These are phyloP conservation scores for Cataglyphis livida DNA, from an alignment of 2,888 invertebrate species.

Conservation along the genomic window DNA sequence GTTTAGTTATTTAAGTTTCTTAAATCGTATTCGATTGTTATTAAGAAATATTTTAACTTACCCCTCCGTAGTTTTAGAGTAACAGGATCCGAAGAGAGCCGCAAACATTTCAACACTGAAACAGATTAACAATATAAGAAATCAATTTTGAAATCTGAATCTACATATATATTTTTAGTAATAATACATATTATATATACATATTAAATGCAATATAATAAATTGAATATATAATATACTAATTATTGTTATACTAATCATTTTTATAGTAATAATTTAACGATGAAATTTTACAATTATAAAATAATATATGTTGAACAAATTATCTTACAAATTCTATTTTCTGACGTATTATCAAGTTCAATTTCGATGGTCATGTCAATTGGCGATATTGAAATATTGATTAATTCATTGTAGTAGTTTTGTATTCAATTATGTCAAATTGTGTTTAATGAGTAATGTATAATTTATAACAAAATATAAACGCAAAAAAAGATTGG, in stretches of 20 bases:
- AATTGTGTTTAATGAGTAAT: constrained; percentile 7
- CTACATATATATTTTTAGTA: not conserved
- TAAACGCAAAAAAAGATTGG: constrained; percentile 23
- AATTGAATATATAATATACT: not conserved
- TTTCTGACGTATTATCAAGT: constrained; percentile 75
- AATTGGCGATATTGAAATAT: constrained; percentile 10
- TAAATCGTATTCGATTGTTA: not conserved
- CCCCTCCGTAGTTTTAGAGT: constrained; percentile 96
- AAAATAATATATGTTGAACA: not conserved
- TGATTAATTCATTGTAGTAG: not conserved
- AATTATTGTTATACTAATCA: not conserved
- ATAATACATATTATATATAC: too few species aligned
- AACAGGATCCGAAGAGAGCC: constrained; percentile 95
- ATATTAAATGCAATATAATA: not conserved
- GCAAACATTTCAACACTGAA: constrained; percentile 97
- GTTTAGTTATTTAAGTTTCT: not conserved
- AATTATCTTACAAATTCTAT: constrained; percentile 75
- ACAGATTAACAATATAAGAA: constrained; percentile 81
- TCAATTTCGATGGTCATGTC: constrained; percentile 77
- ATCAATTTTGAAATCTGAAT: constrained; percentile 11
- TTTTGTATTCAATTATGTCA: constrained; percentile 18
- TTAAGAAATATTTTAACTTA: constrained; percentile 86
- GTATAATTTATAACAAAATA: constrained; percentile 31
- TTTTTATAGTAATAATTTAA: too few species aligned
- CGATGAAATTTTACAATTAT: not conserved